These are phyloP conservation scores for Machaerirhynchus nigripectus DNA, from an alignment of 2,113 vertebrate genomes.

Conservation along the genomic window DNA sequence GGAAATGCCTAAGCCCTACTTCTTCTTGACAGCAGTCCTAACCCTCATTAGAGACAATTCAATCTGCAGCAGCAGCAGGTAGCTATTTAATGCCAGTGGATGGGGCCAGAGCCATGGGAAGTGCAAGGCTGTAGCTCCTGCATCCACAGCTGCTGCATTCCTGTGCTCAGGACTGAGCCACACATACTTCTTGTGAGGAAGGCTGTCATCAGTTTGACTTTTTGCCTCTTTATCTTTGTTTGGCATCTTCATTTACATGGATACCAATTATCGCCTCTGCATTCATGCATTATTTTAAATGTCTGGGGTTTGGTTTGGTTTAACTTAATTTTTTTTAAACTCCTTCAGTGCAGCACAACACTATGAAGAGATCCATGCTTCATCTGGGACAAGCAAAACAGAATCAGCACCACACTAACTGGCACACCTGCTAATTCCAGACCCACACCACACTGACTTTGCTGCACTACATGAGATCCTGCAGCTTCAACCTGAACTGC, in stretches of 20 bases:
- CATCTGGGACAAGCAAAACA: not conserved
- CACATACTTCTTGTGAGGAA: not conserved
- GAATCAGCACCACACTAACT: not conserved
- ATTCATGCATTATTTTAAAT: not conserved
- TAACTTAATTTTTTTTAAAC: not conserved
- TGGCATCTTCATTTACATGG: not conserved
- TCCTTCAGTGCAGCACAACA: not conserved
- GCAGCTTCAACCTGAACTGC: not conserved
- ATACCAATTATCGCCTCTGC: not conserved
- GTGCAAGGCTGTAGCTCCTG: not conserved
- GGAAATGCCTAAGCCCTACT: not conserved
- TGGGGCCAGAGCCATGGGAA: slow-evolving; percentile 20
- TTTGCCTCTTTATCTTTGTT: not conserved
- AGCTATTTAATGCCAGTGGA: slow-evolving; percentile 3
- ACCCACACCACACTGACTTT: not conserved
- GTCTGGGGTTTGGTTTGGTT: not conserved
- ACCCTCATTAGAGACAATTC: slow-evolving; percentile 14
- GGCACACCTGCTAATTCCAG: not conserved
- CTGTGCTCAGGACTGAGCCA: not conserved
- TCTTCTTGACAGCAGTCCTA: not conserved
- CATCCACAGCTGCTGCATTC: not conserved
- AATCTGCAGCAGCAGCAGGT: slow-evolving; percentile 27
- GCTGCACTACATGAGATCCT: not conserved
- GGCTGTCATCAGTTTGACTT: not conserved
- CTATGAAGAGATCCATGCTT: not conserved